A percentile compares a stretch with the other conserved stretches of the same genome.
These are phyloP conservation scores for Melieria crassipennis DNA, from an alignment of 2,888 invertebrate genomes.

Conservation along the genomic window DNA sequence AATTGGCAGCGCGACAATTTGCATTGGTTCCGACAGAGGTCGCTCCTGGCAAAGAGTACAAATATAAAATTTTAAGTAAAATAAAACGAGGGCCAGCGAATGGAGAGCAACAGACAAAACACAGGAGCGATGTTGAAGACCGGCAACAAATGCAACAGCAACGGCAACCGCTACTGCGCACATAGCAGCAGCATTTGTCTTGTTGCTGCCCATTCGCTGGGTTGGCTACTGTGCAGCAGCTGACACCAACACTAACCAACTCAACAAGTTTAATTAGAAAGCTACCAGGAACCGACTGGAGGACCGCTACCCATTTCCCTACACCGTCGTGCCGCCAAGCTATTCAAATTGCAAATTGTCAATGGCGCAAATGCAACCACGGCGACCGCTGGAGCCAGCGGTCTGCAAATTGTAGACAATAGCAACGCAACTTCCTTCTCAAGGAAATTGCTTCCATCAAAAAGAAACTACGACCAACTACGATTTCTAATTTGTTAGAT, in stretches of 20 bases:
- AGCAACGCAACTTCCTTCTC: not conserved
- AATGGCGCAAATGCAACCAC: not conserved
- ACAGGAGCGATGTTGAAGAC: slow-evolving; percentile 14
- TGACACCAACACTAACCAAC: too few relatives aligned
- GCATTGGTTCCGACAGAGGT: slow-evolving; percentile 43
- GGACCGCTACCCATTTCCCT: not conserved
- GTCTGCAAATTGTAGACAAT: slow-evolving; percentile 10
- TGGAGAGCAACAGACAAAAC: slow-evolving; percentile 31
- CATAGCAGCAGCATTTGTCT: slow-evolving; percentile 16
- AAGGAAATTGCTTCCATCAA: not conserved
- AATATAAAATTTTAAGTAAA: not conserved
- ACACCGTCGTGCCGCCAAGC: not conserved
- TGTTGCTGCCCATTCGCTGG: not conserved
- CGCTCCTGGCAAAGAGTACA: slow-evolving; percentile 4
- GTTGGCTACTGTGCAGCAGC: slow-evolving; percentile 23
- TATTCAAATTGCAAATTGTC: slow-evolving; percentile 27
- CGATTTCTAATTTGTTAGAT: not conserved
- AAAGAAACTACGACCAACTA: not conserved
- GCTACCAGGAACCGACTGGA: slow-evolving; percentile 3
- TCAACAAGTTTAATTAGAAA: slow-evolving; percentile 37
- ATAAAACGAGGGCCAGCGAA: not conserved
- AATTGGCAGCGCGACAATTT: slow-evolving; percentile 46
- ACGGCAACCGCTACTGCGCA: slow-evolving; percentile 11
- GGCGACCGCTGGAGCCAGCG: not conserved
- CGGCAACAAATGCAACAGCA: slow-evolving; percentile 11